phyloP scores from a whole-genome alignment of 2,888 invertebrate species.

The Nasonovia ribisnigri region DNA sequence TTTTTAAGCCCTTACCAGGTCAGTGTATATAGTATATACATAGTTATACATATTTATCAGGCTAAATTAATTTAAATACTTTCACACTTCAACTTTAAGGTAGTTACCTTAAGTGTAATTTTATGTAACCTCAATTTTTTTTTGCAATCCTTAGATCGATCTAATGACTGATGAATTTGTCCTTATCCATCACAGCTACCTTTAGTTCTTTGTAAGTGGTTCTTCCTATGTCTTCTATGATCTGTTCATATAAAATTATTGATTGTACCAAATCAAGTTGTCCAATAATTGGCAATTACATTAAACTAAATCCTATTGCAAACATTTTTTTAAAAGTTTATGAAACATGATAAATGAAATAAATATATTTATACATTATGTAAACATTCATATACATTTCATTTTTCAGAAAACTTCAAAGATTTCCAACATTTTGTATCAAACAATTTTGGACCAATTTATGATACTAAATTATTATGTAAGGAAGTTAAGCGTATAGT shows the following conservation, averaged over 20 bases:
- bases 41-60: background rate
- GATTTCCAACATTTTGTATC: slow-evolving; percentile 45
- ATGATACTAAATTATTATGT: slow-evolving; percentile 55
- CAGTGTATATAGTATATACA: slow-evolving; percentile 66
- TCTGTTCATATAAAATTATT: too few species aligned
- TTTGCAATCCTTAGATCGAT: too few species aligned
- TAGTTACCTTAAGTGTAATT: background rate
- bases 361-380: background rate
- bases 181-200: too few species aligned
- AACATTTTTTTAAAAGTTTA: background rate
- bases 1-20: slow-evolving; percentile 79
- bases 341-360: too few species aligned
- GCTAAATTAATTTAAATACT: background rate
- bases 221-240: too few species aligned
- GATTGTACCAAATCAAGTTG: background rate
- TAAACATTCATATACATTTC: background rate
- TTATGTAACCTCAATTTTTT: background rate
- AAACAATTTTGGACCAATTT: slow-evolving; percentile 51
- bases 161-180: too few species aligned
- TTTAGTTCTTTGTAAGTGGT: too few species aligned
- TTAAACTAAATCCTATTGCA: background rate
- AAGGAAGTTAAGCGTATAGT: slow-evolving; percentile 36
- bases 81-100: background rate
- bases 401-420: slow-evolving; percentile 45
- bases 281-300: background rate